Base-by-base conservation (phyloP, 2,888 invertebrate genomes). In the Nephrotoma guestfalica region DNA sequence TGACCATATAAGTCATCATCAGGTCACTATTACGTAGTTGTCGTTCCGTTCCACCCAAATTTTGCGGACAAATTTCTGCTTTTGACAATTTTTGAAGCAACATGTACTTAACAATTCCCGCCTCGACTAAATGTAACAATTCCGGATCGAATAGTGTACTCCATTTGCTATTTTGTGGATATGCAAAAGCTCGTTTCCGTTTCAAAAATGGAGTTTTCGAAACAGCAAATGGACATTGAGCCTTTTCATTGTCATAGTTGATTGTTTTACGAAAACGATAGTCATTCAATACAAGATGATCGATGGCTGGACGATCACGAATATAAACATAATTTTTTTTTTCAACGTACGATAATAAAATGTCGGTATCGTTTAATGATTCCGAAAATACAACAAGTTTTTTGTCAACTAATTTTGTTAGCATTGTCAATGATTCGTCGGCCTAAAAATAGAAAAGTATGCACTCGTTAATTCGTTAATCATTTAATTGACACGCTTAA, bases 11-110 rank as follows among this genome's bases (percentile, higher is more conserved):
- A 0, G 97, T 97, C 93, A 96, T 95, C 88, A 94, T 90, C 0
- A 97, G 93, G 90, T 97, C 97, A 4, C 94, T 93, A 89, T 96
- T 96, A 88, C 94, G 92, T 6, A 97, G 91, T 89, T 95, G 95
- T 0, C 97, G 93, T 89, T 97, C 97, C 71, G 94, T 96, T 87
- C 95, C 96, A 88, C 95, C 96, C 88, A 97, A 92, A 90, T 97
- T 94, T 86, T 96, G 92, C 0, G 97, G 97, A 88, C 97, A 97
- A 85, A 97, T 96, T 89, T 94, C 94, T 0, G 96, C 95, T 88
- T 94, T 93, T 0, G 97, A 96, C 88, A 96, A 90, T 88, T 94
- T 93, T 87, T 92, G 91, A 0, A 92, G 92, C 86, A 94, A 92
- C 86, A 95, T 92, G 89, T 94, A 94, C 88, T 94, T 93, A 7